These are phyloP conservation scores for Drosophila albomicans DNA, from an alignment of 1,140 invertebrate species.

Conservation along the genomic window DNA sequence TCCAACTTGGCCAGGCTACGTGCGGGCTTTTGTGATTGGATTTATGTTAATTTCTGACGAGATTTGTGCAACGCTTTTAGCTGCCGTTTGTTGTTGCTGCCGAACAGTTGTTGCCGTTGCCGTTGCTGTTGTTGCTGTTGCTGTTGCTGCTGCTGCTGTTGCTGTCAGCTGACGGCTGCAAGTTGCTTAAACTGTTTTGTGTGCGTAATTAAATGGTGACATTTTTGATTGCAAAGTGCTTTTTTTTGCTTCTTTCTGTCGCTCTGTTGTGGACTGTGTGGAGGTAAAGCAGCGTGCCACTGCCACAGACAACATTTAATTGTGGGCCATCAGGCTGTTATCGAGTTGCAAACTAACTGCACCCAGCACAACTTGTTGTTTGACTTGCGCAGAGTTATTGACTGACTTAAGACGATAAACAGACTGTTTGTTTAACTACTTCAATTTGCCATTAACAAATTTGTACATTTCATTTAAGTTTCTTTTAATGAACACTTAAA, in stretches of 20 bases:
- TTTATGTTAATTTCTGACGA: constrained; percentile 82
- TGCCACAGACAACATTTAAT: constrained; percentile 7
- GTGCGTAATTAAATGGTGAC: constrained; percentile 82
- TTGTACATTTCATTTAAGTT: background rate
- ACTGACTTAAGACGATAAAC: constrained; percentile 30
- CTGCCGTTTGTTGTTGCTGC: constrained; percentile 49
- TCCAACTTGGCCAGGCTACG: constrained; percentile 52
- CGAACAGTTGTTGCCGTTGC: constrained; percentile 28
- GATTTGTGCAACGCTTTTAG: constrained; percentile 77
- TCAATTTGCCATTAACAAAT: constrained; percentile 31
- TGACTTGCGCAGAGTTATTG: constrained; percentile 18
- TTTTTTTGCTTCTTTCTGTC: constrained; percentile 26
- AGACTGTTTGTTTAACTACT: constrained; percentile 12
- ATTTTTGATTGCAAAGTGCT: constrained; percentile 79
- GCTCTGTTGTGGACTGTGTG: background rate
- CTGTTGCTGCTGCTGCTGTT: constrained; percentile 38
- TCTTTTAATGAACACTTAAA: background rate
- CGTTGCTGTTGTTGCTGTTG: constrained; percentile 37
- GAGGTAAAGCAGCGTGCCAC: constrained; percentile 1
- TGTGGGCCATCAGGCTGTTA: constrained; percentile 23
- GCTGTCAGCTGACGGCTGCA: constrained; percentile 68
- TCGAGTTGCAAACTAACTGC: constrained; percentile 33
- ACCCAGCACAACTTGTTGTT: constrained; percentile 34
- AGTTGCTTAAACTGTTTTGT: constrained; percentile 80
- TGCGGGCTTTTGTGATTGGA: constrained; percentile 79